Conservation (phyloP, 1,140 invertebrate species). For the Battus philenor region DNA sequence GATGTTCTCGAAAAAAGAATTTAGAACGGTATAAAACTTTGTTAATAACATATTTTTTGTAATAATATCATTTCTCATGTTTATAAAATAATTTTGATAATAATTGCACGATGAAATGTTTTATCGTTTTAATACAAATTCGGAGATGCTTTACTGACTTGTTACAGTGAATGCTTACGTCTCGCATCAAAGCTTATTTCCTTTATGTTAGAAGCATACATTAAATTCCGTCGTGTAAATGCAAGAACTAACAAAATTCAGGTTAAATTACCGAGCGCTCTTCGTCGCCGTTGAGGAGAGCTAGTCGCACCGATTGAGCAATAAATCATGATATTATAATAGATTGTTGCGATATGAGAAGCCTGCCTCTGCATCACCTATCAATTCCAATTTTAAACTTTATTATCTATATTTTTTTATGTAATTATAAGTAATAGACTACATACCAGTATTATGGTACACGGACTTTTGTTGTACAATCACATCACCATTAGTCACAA, state of each 20-base stretch:
- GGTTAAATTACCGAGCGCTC: constrained; percentile 47
- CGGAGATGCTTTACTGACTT: not conserved
- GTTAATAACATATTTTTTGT: too few relatives aligned
- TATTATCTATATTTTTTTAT: too few relatives aligned
- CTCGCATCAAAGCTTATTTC: constrained; percentile 57
- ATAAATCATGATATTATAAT: constrained; percentile 72
- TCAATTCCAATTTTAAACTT: constrained; percentile 20
- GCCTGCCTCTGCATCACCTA: constrained; percentile 46
- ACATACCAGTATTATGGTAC: too few relatives aligned
- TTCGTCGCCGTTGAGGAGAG: constrained; percentile 19
- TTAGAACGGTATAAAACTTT: too few relatives aligned
- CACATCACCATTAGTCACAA: too few relatives aligned
- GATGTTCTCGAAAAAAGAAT: too few relatives aligned
- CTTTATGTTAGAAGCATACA: constrained; percentile 50
- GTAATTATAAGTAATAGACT: too few relatives aligned
- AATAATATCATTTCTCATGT: too few relatives aligned
- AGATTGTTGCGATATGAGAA: constrained; percentile 65
- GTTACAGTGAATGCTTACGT: constrained; percentile 16
- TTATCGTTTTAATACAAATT: too few relatives aligned
- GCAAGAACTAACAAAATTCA: constrained; percentile 53
- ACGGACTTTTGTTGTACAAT: too few relatives aligned
- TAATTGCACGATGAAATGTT: too few relatives aligned
- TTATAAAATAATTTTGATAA: too few relatives aligned
- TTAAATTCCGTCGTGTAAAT: constrained; percentile 41
- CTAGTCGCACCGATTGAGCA: constrained; percentile 64